phyloP scores from a whole-genome alignment of 2,888 invertebrate species.

The Notodonta ziczac region DNA sequence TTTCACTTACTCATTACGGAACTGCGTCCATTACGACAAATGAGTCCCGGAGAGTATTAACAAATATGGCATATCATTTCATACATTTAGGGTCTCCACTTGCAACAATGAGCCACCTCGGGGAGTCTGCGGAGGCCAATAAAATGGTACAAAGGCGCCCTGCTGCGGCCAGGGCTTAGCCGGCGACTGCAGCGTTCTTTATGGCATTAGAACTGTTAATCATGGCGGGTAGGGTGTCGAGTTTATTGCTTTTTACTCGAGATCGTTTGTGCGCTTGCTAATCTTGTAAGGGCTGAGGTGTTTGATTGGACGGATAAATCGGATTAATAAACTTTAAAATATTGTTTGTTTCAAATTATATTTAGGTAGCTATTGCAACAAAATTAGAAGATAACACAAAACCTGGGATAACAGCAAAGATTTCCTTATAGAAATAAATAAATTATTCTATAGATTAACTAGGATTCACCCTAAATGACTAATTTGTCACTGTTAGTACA shows the following conservation, averaged over 20 bases:
- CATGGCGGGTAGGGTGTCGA: conserved; percentile 58
- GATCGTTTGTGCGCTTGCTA: conserved; percentile 33
- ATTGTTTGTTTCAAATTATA: too few species aligned
- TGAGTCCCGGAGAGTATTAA: conserved; percentile 53
- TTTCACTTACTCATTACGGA: conserved; percentile 3
- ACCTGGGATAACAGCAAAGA: too few species aligned
- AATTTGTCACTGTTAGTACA: conserved; percentile 8
- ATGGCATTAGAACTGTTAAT: conserved; percentile 69
- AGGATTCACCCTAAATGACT: neutral
- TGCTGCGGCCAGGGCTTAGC: conserved; percentile 47
- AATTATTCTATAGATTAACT: too few species aligned
- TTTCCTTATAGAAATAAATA: too few species aligned
- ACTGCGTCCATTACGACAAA: conserved; percentile 37
- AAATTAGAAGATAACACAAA: too few species aligned
- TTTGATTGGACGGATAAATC: conserved; percentile 12
- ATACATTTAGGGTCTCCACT: conserved; percentile 45
- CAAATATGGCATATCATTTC: conserved; percentile 64
- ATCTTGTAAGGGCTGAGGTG: conserved; percentile 27
- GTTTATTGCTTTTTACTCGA: conserved; percentile 66
- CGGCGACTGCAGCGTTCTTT: conserved; percentile 48
- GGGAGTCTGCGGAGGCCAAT: conserved; percentile 70
- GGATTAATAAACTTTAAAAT: neutral
- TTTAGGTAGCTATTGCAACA: too few species aligned
- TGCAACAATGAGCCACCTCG: conserved; percentile 55
- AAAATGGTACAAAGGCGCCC: conserved; percentile 63